phyloP scores from a whole-genome alignment of 2,888 invertebrate species.

The Achlya flavicornis region DNA sequence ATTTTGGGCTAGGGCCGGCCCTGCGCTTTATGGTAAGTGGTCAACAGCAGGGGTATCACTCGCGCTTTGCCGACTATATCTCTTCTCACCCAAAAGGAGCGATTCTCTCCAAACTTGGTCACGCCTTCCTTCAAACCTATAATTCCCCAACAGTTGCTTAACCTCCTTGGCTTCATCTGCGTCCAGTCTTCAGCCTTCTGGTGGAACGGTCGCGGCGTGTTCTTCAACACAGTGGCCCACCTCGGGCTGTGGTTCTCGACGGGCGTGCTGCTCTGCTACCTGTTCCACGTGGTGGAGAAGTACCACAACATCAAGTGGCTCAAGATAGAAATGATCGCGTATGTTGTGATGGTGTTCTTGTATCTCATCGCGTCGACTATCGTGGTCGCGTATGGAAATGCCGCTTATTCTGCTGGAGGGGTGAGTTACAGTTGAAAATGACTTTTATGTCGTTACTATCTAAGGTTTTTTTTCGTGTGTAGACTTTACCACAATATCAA shows the following conservation, averaged over 20 bases:
- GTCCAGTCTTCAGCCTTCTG: constrained; percentile 86
- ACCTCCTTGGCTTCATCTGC: constrained; percentile 91
- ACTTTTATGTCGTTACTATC: too few species aligned
- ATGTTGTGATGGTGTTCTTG: constrained; percentile 86
- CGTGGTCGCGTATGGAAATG: constrained; percentile 85
- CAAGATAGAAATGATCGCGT: constrained; percentile 90
- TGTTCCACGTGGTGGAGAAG: constrained; percentile 93
- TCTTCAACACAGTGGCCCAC: constrained; percentile 91
- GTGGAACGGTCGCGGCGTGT: constrained; percentile 86
- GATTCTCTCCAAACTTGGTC: too few species aligned
- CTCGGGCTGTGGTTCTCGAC: constrained; percentile 91
- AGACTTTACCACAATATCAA: too few species aligned
- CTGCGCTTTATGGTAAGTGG: too few species aligned
- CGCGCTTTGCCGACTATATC: too few species aligned
- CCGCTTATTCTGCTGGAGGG: constrained; percentile 88
- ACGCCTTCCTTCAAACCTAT: background rate
- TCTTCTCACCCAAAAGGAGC: too few species aligned
- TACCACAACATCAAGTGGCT: constrained; percentile 93
- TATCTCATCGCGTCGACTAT: constrained; percentile 91
- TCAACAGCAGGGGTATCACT: too few species aligned
- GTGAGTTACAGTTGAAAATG: constrained; percentile 78
- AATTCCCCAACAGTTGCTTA: constrained; percentile 82
- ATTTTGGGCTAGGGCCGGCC: too few species aligned
- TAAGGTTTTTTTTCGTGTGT: too few species aligned
- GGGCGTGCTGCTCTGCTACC: constrained; percentile 88